A percentile compares a stretch with the other conserved stretches of the same genome.
Conservation (phyloP, 2,113 vertebrate genomes). For the Calidris pygmaea region DNA sequence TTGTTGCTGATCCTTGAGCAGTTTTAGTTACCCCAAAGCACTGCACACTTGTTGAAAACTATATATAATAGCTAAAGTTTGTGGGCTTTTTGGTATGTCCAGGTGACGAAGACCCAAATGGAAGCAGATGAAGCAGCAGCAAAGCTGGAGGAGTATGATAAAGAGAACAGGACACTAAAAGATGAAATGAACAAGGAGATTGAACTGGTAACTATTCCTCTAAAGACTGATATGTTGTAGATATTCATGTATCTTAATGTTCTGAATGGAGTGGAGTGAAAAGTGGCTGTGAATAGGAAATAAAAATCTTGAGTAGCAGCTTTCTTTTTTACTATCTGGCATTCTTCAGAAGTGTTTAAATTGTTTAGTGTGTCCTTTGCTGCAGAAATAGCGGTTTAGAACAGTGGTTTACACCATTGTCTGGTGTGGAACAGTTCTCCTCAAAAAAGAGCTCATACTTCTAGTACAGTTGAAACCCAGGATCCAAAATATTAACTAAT, state of each 20-base stretch:
- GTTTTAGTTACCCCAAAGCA: not conserved
- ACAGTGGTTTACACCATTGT: not conserved
- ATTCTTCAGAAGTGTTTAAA: not conserved
- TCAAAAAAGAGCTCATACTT: not conserved
- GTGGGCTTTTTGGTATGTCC: not conserved
- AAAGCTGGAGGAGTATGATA: constrained; percentile 80
- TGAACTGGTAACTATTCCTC: constrained; percentile 72
- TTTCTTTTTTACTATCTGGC: not conserved
- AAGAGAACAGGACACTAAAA: constrained; percentile 75
- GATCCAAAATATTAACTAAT: not conserved
- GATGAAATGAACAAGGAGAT: constrained; percentile 81
- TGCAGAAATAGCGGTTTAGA: not conserved
- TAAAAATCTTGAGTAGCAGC: not conserved
- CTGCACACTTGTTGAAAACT: not conserved
- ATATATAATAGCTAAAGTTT: not conserved
- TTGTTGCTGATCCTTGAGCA: not conserved
- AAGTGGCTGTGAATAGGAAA: not conserved
- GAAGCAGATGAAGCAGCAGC: constrained; percentile 83
- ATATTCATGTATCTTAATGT: not conserved
- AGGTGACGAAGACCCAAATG: constrained; percentile 82
- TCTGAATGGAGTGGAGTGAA: not conserved
- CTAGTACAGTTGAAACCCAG: not conserved
- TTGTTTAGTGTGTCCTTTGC: not conserved
- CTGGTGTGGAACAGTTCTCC: not conserved
- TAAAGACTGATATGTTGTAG: not conserved